Evolutionary conservation across 2,888 invertebrate species (phyloP), one percentile per base, ranked within the genome.

Genomic region (Ligdia adustata): DNA sequence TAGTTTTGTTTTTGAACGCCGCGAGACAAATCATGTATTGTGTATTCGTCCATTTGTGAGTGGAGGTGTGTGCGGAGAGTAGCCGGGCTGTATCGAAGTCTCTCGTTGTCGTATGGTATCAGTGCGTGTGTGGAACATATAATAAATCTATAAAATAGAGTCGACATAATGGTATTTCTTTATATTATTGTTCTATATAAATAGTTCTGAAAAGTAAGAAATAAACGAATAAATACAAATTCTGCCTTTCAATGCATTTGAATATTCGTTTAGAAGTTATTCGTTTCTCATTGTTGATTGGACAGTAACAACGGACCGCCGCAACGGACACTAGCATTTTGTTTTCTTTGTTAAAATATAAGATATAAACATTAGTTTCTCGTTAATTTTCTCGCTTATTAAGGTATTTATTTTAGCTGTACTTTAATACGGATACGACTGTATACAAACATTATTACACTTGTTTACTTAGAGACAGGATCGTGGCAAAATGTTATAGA

Each of bases 381-480:
- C 79, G 78, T 85, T 86, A 83, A 80, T 77, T 79, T 85, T 73
- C 24, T n/a, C n/a, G 82, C 81, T 82, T 79, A 69, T 70, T 88
- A 89, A 90, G 89, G 79, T 90, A 90, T 90, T 90, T 90, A 90
- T 90, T 90, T 89, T 88, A 89, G 89, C 82, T 83, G 70, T 85
- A 87, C 76, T 79, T 77, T 81, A 75, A 76, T 80, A 81, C 79
- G 89, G 89, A 90, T 90, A 90, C 89, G 80, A 72, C 79, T 82
- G 89, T 90, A 90, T 90, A 89, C 89, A 90, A 59, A 52, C 46
- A 45, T 47, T 49, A 50, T 38, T 41, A 5, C n/a, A 46, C 28
- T 40, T 43, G 29, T 47, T 40, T 52, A 39, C 48, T 51, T 20
- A 20, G n/a, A 7, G 34, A 37, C 47, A 41, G 35, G 42, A 27